These are phyloP conservation scores for Camelus dromedarius DNA, from an alignment of 2,113 vertebrate genomes.

Conservation along the genomic window DNA sequence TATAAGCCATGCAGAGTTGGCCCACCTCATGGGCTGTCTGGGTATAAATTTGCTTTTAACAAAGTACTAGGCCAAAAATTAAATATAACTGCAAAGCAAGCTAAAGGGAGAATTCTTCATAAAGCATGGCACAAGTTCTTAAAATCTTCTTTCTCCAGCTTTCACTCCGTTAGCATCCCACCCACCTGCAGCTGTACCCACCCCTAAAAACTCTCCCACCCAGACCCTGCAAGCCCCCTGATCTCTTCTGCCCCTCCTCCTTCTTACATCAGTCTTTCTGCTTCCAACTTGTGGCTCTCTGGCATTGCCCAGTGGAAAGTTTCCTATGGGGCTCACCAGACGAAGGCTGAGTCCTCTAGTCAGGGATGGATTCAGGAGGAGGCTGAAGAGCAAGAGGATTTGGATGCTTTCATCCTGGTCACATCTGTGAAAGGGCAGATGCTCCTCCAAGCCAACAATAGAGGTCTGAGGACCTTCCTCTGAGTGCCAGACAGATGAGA, in stretches of 20 bases:
- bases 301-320: not conserved
- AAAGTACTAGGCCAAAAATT: not conserved
- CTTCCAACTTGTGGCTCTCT: not conserved
- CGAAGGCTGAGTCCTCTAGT: not conserved
- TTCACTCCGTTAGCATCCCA: not conserved
- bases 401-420: not conserved
- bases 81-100: constrained; percentile 18
- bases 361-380: not conserved
- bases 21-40: not conserved
- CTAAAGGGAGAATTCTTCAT: not conserved
- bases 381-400: not conserved
- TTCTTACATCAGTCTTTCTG: not conserved
- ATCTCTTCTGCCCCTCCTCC: not conserved
- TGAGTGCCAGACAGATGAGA: not conserved
- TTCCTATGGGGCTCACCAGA: not conserved
- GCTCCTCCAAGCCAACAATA: not conserved
- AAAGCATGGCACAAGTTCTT: not conserved
- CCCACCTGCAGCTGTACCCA: not conserved
- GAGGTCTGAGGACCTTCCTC: not conserved
- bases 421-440: not conserved
- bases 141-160: not conserved
- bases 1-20: not conserved
- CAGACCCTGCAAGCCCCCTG: not conserved
- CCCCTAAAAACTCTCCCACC: not conserved
- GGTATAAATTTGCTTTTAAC: not conserved